Base-by-base conservation (phyloP, 2,888 invertebrate genomes). In the Ariolimax columbianus region DNA sequence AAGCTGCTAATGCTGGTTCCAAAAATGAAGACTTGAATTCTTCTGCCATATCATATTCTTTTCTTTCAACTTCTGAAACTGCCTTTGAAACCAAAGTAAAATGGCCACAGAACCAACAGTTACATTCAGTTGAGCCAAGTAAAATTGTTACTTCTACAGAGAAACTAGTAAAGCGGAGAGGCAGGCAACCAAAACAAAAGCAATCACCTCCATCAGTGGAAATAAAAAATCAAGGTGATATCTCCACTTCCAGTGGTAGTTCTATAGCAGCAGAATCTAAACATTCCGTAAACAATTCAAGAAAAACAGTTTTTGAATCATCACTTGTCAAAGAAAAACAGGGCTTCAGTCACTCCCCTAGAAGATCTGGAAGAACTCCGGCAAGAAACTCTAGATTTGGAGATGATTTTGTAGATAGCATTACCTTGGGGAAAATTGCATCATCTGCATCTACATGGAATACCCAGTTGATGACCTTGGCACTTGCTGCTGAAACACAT, bases 391-490 rank as follows among this genome's bases (percentile, higher is more conserved):
- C 77, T 33, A 85, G 77, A 70, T 85, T 85, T 72, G 77, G 75
- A 38, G 82, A 85, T 70, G 85, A 85, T 68, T 85, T 73, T 82
- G 85, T 85, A 11, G 77, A 85, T 43, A 85, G 81, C 30, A 59
- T 75, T n/a, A 85, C 81, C 30, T 55, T 85, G n/a, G 84, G 84
- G 26, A 84, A 84, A 73, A 68, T 78, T 36, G 59, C 70, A 19
- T 72, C 83, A 0, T 78, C 83, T 0, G 47, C 83, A 40, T 85
- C 77, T 3, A 38, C 85, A 11, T 82, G 85, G 82, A 82, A 85
- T 36, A 85, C 85, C 19, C 85, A 82, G 51, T 59, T 85, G 19
- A 85, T 85, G 85, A 85, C 85, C 9, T n/a, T 85, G 51, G 85
- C 85, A n/a, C 68, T 85, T 33, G 85, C 85, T 43, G 85, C 85